These are phyloP conservation scores for Callopanchax toddi DNA, from an alignment of 2,113 vertebrate genomes.

Conservation along the genomic window DNA sequence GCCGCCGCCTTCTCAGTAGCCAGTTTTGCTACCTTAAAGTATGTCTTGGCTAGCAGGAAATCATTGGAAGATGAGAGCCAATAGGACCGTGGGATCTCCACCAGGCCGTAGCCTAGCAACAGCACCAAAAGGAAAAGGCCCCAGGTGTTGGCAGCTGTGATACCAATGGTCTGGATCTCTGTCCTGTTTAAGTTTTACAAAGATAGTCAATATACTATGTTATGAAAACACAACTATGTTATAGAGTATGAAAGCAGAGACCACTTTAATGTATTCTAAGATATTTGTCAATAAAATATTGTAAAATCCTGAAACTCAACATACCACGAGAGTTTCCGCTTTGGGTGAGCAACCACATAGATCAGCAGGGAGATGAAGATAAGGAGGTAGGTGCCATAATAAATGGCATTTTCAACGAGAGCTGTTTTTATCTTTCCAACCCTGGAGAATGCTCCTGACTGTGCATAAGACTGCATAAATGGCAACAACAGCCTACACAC, in stretches of 20 bases:
- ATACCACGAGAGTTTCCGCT: slow-evolving; percentile 88
- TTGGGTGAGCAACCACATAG: slow-evolving; percentile 88
- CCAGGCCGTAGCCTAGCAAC: slow-evolving; percentile 91
- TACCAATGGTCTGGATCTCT: slow-evolving; percentile 90
- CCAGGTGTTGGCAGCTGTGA: slow-evolving; percentile 95
- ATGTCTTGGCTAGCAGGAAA: slow-evolving; percentile 88
- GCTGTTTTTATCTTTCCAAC: slow-evolving; percentile 93
- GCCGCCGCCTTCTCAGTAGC: slow-evolving; percentile 90
- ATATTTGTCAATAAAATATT: neutral
- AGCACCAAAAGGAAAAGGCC: slow-evolving; percentile 93
- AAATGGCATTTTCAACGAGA: slow-evolving; percentile 93
- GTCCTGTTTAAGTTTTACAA: slow-evolving; percentile 74
- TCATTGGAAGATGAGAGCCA: slow-evolving; percentile 88
- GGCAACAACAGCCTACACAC: slow-evolving; percentile 89
- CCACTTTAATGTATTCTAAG: neutral
- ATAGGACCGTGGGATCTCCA: slow-evolving; percentile 93
- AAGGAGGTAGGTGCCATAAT: slow-evolving; percentile 93
- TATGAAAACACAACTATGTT: neutral
- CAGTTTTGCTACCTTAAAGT: slow-evolving; percentile 92
- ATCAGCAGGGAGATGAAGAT: slow-evolving; percentile 94
- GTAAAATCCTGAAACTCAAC: slow-evolving; percentile 11
- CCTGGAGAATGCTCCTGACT: slow-evolving; percentile 90
- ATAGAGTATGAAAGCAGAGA: neutral
- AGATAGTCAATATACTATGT: neutral
- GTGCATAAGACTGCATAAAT: slow-evolving; percentile 95